A percentile compares a stretch with the other conserved stretches of the same genome.
phyloP scores from a whole-genome alignment of 2,797 vertebrate species.

The Anabacerthia variegaticeps region DNA sequence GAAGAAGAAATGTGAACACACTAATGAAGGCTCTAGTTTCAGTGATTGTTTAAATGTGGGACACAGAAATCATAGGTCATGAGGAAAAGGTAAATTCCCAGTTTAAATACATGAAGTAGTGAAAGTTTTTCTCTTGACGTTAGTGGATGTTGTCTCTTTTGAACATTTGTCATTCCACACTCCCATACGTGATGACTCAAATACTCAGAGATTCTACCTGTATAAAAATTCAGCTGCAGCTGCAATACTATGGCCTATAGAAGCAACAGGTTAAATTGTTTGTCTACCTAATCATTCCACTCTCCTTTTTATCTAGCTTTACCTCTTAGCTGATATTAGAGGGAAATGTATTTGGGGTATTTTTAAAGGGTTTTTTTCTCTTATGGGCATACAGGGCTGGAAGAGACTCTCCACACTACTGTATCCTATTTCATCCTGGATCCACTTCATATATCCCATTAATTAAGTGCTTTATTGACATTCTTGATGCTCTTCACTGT shows the following conservation, averaged over 20 bases:
- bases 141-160: not conserved
- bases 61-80: not conserved
- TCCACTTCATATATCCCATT: not conserved
- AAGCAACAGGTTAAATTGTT: not conserved
- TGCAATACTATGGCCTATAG: not conserved
- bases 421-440: not conserved
- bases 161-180: accelerated
- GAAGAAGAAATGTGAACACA: not conserved
- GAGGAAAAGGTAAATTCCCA: not conserved
- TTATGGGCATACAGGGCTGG: not conserved
- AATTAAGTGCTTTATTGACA: not conserved
- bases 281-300: not conserved
- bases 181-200: not conserved
- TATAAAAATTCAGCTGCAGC: not conserved
- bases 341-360: not conserved
- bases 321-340: not conserved
- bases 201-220: not conserved
- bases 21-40: not conserved
- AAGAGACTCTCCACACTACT: not conserved
- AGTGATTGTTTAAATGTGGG: not conserved
- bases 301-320: not conserved
- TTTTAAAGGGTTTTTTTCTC: not conserved
- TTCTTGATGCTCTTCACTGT: not conserved
- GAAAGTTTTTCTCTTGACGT: not conserved
- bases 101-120: not conserved